Evolutionary conservation across 2,113 vertebrate species (phyloP).

Genomic region (Barnardius zonarius): DNA sequence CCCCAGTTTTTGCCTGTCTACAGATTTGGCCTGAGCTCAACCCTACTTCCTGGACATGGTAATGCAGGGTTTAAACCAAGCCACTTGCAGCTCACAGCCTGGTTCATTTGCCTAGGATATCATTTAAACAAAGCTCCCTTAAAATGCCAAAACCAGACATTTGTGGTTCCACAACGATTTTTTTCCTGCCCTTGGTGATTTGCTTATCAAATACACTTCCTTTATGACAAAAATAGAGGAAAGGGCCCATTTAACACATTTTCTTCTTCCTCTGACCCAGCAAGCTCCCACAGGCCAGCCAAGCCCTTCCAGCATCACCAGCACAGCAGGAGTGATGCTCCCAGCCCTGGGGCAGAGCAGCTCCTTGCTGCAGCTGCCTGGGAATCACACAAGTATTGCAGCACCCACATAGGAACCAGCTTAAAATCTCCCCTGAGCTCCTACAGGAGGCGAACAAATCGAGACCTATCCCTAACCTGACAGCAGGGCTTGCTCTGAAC

Average conservation of each 20-base stretch:
- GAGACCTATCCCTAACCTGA: background rate
- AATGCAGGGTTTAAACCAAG: background rate
- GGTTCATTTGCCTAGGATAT: background rate
- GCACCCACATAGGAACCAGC: background rate
- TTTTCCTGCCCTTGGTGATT: background rate
- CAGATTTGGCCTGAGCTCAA: background rate
- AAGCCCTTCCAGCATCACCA: background rate
- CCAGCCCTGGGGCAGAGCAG: background rate
- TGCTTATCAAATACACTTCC: background rate
- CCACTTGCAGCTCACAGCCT: background rate
- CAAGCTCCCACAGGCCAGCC: background rate
- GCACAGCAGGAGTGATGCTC: background rate
- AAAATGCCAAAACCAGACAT: background rate
- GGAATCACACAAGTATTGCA: fast-evolving
- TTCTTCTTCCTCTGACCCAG: background rate
- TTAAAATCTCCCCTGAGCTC: background rate
- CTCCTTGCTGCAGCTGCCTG: background rate
- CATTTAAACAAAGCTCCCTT: background rate
- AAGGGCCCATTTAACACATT: background rate
- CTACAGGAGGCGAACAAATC: background rate
- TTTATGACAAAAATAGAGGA: background rate
- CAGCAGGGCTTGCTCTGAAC: background rate
- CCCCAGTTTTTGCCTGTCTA: background rate
- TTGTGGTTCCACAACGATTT: background rate
- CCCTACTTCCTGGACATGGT: background rate